Evolutionary conservation across 1,140 invertebrate species (phyloP).

Genomic region (Drosophila carrolli): DNA sequence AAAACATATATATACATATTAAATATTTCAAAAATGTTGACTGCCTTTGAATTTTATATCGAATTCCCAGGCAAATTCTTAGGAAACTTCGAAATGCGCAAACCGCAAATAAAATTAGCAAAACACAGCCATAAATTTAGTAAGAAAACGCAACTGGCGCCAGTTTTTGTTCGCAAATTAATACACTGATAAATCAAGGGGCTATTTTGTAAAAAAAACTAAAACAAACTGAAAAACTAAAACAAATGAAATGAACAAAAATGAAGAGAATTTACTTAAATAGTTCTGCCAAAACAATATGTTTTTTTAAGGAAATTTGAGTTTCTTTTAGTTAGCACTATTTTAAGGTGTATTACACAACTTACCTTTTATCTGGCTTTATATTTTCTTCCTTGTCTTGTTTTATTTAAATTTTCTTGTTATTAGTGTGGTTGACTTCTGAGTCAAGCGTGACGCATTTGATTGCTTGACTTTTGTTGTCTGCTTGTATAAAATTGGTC

Average conservation of each 20-base stretch:
- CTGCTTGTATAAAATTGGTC: conserved; percentile 52
- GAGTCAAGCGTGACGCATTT: conserved; percentile 58
- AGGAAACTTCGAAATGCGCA: conserved; percentile 61
- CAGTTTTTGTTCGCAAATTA: conserved; percentile 9
- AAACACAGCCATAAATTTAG: conserved; percentile 33
- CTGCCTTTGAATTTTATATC: conserved; percentile 25
- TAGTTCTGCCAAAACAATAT: background rate
- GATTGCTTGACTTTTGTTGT: conserved; percentile 48
- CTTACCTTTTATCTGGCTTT: conserved; percentile 23
- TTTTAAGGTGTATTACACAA: background rate
- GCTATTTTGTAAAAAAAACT: background rate
- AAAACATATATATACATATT: conserved; percentile 23
- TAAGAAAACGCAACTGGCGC: conserved; percentile 42
- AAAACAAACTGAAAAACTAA: background rate
- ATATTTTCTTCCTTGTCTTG: conserved; percentile 41
- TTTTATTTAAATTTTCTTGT: conserved; percentile 55
- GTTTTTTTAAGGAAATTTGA: background rate
- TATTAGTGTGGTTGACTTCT: conserved; percentile 47
- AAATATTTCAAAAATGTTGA: conserved; percentile 47
- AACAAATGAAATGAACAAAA: background rate
- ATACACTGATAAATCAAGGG: conserved; percentile 19
- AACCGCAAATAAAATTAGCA: conserved; percentile 51
- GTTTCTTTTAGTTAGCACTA: background rate
- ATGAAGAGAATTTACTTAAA: background rate
- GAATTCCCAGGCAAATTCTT: conserved; percentile 74